Evolutionary conservation across 2,888 invertebrate species (phyloP).

Genomic region (Phyllotreta striolata): DNA sequence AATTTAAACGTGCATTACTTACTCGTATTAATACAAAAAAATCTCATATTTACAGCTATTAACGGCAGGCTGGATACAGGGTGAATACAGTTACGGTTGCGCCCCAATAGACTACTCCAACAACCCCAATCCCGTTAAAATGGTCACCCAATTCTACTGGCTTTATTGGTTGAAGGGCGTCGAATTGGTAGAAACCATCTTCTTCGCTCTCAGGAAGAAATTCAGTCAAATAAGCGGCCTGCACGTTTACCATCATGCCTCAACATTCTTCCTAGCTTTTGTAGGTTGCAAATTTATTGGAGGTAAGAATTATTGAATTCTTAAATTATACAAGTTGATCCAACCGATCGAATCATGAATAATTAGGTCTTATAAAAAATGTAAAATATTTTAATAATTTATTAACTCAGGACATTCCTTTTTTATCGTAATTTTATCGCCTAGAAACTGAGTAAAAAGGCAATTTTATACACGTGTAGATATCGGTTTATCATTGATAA

Average conservation of each 20-base stretch:
- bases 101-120: slow-evolving; percentile 75
- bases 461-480: no score
- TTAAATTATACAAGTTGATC: no score
- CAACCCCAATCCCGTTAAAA: slow-evolving; percentile 67
- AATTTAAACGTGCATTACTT: no score
- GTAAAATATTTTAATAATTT: no score
- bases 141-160: slow-evolving; percentile 66
- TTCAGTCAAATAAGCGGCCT: slow-evolving; percentile 74
- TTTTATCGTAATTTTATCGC: no score
- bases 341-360: no score
- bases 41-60: slow-evolving; percentile 61
- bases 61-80: slow-evolving; percentile 71
- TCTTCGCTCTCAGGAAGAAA: slow-evolving; percentile 77
- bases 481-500: no score
- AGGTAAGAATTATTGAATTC: slow-evolving; percentile 62
- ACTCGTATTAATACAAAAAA: background rate
- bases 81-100: slow-evolving; percentile 69
- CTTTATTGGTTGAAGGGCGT: slow-evolving; percentile 69
- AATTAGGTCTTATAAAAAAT: no score
- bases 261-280: slow-evolving; percentile 69
- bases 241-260: slow-evolving; percentile 77
- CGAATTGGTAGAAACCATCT: slow-evolving; percentile 74
- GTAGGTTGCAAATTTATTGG: slow-evolving; percentile 69
- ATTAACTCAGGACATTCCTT: no score
- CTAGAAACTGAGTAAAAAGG: no score